Evolutionary conservation across 2,113 vertebrate species (phyloP).

Genomic region (Synodontis membranacea): DNA sequence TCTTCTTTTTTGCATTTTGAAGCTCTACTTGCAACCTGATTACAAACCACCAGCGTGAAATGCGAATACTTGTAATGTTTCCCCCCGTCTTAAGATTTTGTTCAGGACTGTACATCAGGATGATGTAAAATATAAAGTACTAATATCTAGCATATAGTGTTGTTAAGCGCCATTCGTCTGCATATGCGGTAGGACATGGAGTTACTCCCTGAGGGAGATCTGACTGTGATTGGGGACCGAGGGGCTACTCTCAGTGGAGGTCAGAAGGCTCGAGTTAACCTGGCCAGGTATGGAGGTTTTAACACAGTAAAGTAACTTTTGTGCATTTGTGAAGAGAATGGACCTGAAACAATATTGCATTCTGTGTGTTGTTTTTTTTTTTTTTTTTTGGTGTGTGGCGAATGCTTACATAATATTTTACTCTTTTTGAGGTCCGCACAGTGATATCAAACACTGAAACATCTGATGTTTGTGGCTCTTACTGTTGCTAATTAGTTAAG

Average conservation of each 20-base stretch:
- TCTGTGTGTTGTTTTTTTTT: not conserved
- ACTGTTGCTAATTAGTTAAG: not conserved
- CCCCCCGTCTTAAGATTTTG: too few species aligned
- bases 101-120: too few species aligned
- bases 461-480: not conserved
- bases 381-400: not conserved
- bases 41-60: too few species aligned
- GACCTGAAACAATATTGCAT: not conserved
- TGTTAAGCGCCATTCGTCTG: not conserved
- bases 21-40: too few species aligned
- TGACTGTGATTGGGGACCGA: conserved; percentile 88
- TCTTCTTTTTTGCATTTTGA: too few species aligned
- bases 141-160: not conserved
- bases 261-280: conserved; percentile 90
- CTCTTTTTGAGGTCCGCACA: not conserved
- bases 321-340: not conserved
- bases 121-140: not conserved
- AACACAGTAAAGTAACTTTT: not conserved
- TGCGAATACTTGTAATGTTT: too few species aligned
- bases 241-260: conserved; percentile 92
- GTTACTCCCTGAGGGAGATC: conserved; percentile 83
- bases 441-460: not conserved
- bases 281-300: conserved; percentile 78
- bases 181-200: conserved; percentile 81
- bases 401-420: not conserved